Percentiles rank a stretch among this genome's conserved stretches.
Evolutionary conservation across 2,113 vertebrate genomes (phyloP).

Genomic region (Loxodonta africana): DNA sequence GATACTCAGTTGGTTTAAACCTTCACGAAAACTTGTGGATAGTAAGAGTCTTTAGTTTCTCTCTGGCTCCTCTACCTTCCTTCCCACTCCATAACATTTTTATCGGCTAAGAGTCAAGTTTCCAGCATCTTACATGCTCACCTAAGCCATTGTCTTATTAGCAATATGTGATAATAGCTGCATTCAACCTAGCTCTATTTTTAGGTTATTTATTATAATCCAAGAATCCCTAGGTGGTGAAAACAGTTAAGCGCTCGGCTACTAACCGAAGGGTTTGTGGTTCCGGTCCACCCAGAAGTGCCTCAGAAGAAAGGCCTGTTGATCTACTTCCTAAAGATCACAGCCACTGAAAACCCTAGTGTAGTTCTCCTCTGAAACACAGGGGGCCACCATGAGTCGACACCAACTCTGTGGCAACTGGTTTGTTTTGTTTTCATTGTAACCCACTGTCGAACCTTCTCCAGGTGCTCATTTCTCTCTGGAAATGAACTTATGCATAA

Average conservation of each 20-base stretch:
- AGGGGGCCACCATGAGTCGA: not conserved
- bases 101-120: slow-evolving; percentile 59
- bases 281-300: not conserved
- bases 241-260: not conserved
- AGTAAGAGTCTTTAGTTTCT: slow-evolving; percentile 33
- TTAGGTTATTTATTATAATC: slow-evolving; percentile 57
- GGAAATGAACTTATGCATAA: slow-evolving; percentile 58
- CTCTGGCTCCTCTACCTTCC: slow-evolving; percentile 58
- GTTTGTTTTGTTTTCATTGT: slow-evolving; percentile 7
- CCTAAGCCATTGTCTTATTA: slow-evolving; percentile 73
- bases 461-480: slow-evolving; percentile 67
- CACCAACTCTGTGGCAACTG: not conserved
- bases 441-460: slow-evolving; percentile 66
- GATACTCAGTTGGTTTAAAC: slow-evolving; percentile 52
- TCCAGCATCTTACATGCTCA: slow-evolving; percentile 42
- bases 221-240: not conserved
- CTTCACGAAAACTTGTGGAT: slow-evolving; percentile 67
- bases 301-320: not conserved
- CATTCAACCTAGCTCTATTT: slow-evolving; percentile 48
- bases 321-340: not conserved
- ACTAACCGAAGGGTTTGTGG: not conserved
- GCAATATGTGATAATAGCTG: not conserved
- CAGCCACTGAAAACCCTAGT: not conserved
- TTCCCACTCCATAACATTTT: slow-evolving; percentile 32
- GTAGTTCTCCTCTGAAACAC: not conserved